Evolutionary conservation across 2,113 vertebrate genomes (phyloP), one percentile per base, ranked within the genome.

Genomic region (Himantopus leucocephalus): DNA sequence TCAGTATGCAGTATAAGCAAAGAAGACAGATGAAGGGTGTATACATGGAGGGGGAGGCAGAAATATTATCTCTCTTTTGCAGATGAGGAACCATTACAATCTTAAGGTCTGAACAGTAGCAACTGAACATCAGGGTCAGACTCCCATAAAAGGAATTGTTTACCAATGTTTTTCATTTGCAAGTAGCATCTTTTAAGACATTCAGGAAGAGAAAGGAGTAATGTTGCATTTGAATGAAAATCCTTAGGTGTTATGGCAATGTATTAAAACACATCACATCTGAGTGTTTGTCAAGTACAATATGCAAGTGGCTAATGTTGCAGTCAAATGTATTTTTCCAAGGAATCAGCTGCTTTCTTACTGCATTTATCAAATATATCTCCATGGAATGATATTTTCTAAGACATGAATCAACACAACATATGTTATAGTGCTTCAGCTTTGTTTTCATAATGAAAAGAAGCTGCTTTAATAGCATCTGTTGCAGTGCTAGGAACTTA

Each of bases 361-460:
- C n/a, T 93, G 78, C 94, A 80, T 90, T 96, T 94, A 91, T 88
- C 82, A 96, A 93, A 94, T 78, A 87, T 73, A 95, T 95, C 74
- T 96, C 64, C 15, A 89, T 62, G 53, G 53, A 37, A 95, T 93
- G 77, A 94, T 90, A 92, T 73, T 97, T 96, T 92, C 68, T 95
- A 81, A 85, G 91, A 78, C 73, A 89, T 88, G 88, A 96, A 97
- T 95, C 94, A 96, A 94, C 82, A 81, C 62, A 94, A 90, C 95
- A 97, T 95, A 97, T 96, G 96, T 74, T 96, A 78, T 47, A 96
- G 67, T 88, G 60, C 85, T 94, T 94, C 86, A 84, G 76, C 43
- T 95, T 96, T 87, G 78, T 93, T 93, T 95, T 84, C 86, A 66
- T 92, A 94, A 97, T 96, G 95, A 86, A 94, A 96, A 90, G 88